Base-by-base conservation (phyloP, 1,140 invertebrate species). In the Goniozus legneri region DNA sequence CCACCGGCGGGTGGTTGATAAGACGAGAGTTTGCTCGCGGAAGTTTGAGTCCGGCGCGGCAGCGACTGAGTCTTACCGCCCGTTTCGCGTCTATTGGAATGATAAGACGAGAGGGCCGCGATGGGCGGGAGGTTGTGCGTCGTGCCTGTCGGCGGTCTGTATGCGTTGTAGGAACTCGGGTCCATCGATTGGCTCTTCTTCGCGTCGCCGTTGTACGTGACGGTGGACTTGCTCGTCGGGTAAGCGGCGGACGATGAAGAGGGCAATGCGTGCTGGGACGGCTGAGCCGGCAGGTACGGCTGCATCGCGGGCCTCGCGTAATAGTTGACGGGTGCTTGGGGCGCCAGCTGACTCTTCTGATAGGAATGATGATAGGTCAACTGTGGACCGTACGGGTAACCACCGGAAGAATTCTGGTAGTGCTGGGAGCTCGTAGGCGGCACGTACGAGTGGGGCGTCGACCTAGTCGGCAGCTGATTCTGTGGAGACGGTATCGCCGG, bases 121-220 rank as follows among this genome's bases (percentile, higher is more conserved):
- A 79, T 79, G 0, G 78, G 74, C 3, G 78, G 78, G 16, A 80
- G 54, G 49, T 79, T 79, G 63, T 80, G 79, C 35, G 76, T 76
- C 8, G 69, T 75, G 35, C 32, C 60, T 19, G 65, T 51, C 35
- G 44, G 44, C 27, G 57, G 39, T 19, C 56, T 51, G 35, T 56
- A 59, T n/a, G 54, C 34, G 10, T 47, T 49, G 30, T 67, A 71
- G 7, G 54, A 45, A 63, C 0, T 56, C n/a, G 2, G 47, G 3
- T 58, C 55, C 24, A 60, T 55, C 10, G 35, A 21, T 14, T 19
- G 54, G n/a, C 61, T 58, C 39, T 67, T 73, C 0, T 52, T 8
- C 12, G 70, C 67, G 1, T 48, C 58, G 6, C 68, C 67, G 35
- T 73, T 73, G 41, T 70, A 69, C 6, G 53, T 56, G 0, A 54